These are phyloP conservation scores for Pocillopora damicornis DNA, from an alignment of 64 coral and sea anemone species.

Conservation along the genomic window DNA sequence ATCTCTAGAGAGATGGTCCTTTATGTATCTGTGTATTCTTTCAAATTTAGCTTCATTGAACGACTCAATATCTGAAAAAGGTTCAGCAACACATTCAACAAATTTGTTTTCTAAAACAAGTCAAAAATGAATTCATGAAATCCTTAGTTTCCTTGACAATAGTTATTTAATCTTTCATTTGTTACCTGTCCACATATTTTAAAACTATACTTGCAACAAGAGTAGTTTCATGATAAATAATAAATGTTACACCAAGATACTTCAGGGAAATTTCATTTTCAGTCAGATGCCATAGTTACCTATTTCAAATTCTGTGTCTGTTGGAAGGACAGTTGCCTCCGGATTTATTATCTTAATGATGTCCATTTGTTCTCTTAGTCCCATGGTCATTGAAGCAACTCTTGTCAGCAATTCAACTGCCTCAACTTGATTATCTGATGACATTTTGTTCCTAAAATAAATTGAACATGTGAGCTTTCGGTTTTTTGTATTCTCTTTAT, in stretches of 20 bases:
- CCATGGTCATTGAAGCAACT: constrained; percentile 87
- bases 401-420: constrained; percentile 84
- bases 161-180: too few relatives aligned
- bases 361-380: constrained; percentile 88
- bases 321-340: constrained; percentile 72
- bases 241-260: too few relatives aligned
- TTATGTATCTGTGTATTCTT: constrained; percentile 74
- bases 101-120: background rate
- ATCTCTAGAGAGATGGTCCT: constrained; percentile 58
- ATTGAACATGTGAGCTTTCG: background rate
- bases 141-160: background rate
- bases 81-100: background rate
- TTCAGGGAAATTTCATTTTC: too few relatives aligned
- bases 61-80: constrained; percentile 74
- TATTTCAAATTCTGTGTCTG: constrained; percentile 99
- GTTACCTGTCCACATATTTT: too few relatives aligned
- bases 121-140: background rate
- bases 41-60: constrained; percentile 92
- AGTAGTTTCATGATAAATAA: too few relatives aligned
- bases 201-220: too few relatives aligned
- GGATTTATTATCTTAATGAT: constrained; percentile 97
- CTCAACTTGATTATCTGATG: constrained; percentile 71
- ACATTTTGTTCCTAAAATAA: constrained; percentile 84
- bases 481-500: too few relatives aligned
- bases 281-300: constrained; percentile 34